Evolutionary conservation across 1,140 invertebrate genomes (phyloP), one percentile per base, ranked within the genome.

Genomic region (Drosophila sechellia): DNA sequence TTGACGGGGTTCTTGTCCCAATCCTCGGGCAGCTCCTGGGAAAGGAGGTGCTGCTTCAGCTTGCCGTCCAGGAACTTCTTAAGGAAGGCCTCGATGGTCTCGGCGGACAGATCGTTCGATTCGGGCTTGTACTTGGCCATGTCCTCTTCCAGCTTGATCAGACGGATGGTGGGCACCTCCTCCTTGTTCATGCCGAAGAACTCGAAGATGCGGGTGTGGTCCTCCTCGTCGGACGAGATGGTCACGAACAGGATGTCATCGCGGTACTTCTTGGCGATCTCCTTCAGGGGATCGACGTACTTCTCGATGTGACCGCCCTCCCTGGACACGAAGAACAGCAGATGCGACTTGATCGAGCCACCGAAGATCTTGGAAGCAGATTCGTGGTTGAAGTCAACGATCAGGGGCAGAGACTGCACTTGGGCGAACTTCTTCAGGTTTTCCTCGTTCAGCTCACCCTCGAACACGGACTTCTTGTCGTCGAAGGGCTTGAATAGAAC

Each of bases 121-220:
- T 96, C 94, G 39, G 99, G 99, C 92, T 99, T 99, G 94, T 96
- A 99, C 93, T 99, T 99, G 87, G 96, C 95, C 98, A 99, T 99
- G 90, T 99, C 98, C 89, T 99, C 97, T 93, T 98, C 97, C 49
- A 99, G 93, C 63, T 96, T 96, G 92, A 99, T 99, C 48, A 99
- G 93, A 84, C 99, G 95, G 91, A 99, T 96, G 10, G 97, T 95
- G 12, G 99, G 99, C 11, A 97, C 95, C 89, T 99, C 97, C 17
- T 96, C 95, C 85, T 96, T 96, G 93, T 97, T 98, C 95, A 99
- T 96, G 77, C 99, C 99, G 93, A 99, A 99, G 97, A 99, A 99
- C 93, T 99, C 99, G 83, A 99, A 94, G 91, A 99, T 99, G 91
- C 98, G 95, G 77, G 96, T 95, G 92, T 99, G 98, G 91, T 99